Evolutionary conservation across 2,888 invertebrate species (phyloP).

Genomic region (Rhaphigaster nebulosa): DNA sequence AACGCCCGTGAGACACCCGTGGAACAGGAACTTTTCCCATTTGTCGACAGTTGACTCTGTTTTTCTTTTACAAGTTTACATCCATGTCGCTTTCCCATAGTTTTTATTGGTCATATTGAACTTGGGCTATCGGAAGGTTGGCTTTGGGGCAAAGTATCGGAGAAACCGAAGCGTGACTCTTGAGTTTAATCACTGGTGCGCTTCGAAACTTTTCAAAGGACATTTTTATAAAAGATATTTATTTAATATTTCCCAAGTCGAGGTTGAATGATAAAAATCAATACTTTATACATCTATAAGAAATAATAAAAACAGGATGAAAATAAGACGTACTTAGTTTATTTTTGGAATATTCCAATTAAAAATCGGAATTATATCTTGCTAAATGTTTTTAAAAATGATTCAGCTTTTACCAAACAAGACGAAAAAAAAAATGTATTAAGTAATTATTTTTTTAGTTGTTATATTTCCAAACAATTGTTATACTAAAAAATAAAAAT

Average conservation of each 20-base stretch:
- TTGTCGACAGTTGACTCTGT: constrained; percentile 24
- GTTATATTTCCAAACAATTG: too few species aligned
- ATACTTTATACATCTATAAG: background rate
- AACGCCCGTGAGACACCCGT: too few species aligned
- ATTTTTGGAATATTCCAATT: too few species aligned
- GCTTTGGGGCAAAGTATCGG: background rate
- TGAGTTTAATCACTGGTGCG: background rate
- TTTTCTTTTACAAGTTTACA: constrained; percentile 27
- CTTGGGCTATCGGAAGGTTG: background rate
- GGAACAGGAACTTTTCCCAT: constrained; percentile 19
- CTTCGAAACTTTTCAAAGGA: background rate
- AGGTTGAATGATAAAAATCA: background rate
- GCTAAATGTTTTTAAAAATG: too few species aligned
- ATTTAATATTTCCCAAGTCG: background rate
- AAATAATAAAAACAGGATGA: background rate
- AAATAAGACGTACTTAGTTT: background rate
- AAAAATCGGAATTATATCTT: too few species aligned
- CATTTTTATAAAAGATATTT: background rate
- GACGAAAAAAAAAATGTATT: too few species aligned
- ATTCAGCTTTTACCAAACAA: too few species aligned
- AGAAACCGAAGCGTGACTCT: background rate
- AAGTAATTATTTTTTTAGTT: too few species aligned
- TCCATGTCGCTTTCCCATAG: background rate
- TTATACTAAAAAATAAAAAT: too few species aligned
- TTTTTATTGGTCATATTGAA: constrained; percentile 44